These are phyloP conservation scores for Nibea albiflora DNA, from an alignment of 2,113 vertebrate genomes.

Conservation along the genomic window DNA sequence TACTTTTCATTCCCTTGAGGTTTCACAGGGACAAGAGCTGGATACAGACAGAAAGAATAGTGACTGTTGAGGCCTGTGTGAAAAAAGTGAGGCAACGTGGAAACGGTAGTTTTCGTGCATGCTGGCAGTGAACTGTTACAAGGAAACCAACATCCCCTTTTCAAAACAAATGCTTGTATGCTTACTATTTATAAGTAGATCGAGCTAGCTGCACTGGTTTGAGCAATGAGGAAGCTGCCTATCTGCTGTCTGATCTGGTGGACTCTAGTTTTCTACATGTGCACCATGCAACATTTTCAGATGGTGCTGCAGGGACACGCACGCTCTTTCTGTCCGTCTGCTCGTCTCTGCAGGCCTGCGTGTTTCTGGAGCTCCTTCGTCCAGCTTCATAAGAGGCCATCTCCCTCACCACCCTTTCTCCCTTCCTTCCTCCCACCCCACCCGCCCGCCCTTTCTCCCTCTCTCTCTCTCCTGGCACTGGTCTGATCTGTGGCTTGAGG, in stretches of 20 bases:
- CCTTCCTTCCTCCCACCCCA: not conserved
- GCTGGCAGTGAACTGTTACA: slow-evolving; percentile 9
- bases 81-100: slow-evolving; percentile 33
- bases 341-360: slow-evolving; percentile 30
- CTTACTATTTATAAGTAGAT: slow-evolving; percentile 21
- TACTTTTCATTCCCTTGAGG: slow-evolving; percentile 18
- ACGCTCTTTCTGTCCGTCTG: not conserved
- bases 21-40: not conserved
- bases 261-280: not conserved
- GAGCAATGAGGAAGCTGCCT: fast-evolving
- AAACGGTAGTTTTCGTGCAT: slow-evolving; percentile 9
- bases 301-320: not conserved
- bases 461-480: slow-evolving; percentile 42
- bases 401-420: slow-evolving; percentile 11
- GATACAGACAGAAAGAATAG: not conserved
- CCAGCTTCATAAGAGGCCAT: slow-evolving; percentile 31
- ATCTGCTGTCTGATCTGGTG: not conserved
- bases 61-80: slow-evolving; percentile 3
- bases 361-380: slow-evolving; percentile 6
- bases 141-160: slow-evolving; percentile 43
- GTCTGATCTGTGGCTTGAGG: slow-evolving; percentile 61
- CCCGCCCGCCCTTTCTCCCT: slow-evolving; percentile 23
- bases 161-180: not conserved
- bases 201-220: not conserved
- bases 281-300: not conserved